Evolutionary conservation across 2,113 vertebrate genomes (phyloP), one percentile per base, ranked within the genome.

Genomic region (Carassius gibelio): DNA sequence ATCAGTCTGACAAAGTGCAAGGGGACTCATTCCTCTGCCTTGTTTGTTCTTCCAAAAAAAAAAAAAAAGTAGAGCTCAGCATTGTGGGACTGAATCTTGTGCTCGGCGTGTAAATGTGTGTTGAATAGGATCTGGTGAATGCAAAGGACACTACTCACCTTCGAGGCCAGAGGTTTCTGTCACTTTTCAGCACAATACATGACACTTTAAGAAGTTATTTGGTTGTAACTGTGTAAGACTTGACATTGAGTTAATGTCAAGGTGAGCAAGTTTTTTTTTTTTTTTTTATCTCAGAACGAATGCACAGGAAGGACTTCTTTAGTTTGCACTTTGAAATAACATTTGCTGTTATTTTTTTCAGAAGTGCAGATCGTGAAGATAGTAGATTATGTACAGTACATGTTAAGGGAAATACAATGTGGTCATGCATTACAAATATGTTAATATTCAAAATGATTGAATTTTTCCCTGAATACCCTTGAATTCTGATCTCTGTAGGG

Each of bases 1-100:
- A 89, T 89, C 91, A 90, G 89, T 13, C 61, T 89, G 90, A 88
- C 88, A 83, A 84, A 77, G 84, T 72, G 57, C 87, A 90, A 88
- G 88, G 90, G 88, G 88, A 90, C 86, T 89, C 86, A 89, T 88
- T 85, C 83, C 74, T 88, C 55, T 71, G 50, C 81, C 87, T 86
- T 87, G 81, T 88, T 86, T 85, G 62, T 74, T 75, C 81, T 71
- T 75, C 77, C 68, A 83, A 85, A 83, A 81, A 26, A 42, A 42
- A 42, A 38, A 4, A 38, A 38, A 38, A 38, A 80, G 82, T 62
- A 55, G 72, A 69, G 80, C 45, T 82, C 80, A 82, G 80, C 80
- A 50, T n/a, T 82, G 45, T 30, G 5, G 59, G 42, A 61, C 59
- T 75, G 23, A 55, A 75, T 66, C 48, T 71, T 45, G 61, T 78